These are phyloP conservation scores for Pelochelys cantorii DNA, from an alignment of 2,797 vertebrate species.

Conservation along the genomic window DNA sequence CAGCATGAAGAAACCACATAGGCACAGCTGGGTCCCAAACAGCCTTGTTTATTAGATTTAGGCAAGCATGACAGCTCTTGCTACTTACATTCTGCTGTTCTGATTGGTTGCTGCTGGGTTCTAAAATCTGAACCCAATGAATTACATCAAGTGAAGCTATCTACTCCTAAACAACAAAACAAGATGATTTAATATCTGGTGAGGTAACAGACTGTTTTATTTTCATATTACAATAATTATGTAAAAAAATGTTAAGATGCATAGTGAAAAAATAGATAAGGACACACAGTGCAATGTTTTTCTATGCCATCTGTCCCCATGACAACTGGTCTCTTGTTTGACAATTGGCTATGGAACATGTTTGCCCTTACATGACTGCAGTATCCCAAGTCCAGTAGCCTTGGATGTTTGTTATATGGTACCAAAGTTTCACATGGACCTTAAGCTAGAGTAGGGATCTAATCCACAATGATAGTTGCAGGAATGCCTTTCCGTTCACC, in stretches of 20 bases:
- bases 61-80: neutral
- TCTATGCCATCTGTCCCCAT: conserved; percentile 15
- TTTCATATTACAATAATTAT: conserved; percentile 19
- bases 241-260: conserved; percentile 31
- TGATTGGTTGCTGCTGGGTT: neutral
- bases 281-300: neutral
- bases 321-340: conserved; percentile 38
- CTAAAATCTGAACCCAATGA: neutral
- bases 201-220: neutral
- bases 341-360: conserved; percentile 5
- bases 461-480: conserved; percentile 7
- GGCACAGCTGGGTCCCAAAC: neutral
- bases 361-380: conserved; percentile 9
- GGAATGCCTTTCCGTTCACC: neutral
- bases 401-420: neutral
- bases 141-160: neutral
- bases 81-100: neutral
- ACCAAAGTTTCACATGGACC: neutral
- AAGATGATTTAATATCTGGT: neutral
- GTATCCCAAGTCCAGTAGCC: neutral
- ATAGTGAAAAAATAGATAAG: conserved; percentile 15
- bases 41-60: neutral
- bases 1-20: neutral
- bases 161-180: neutral
- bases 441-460: neutral